Percentiles rank a stretch among this genome's conserved stretches.
These are phyloP conservation scores for Eptesicus fuscus DNA, from an alignment of 2,113 vertebrate genomes.

Conservation along the genomic window DNA sequence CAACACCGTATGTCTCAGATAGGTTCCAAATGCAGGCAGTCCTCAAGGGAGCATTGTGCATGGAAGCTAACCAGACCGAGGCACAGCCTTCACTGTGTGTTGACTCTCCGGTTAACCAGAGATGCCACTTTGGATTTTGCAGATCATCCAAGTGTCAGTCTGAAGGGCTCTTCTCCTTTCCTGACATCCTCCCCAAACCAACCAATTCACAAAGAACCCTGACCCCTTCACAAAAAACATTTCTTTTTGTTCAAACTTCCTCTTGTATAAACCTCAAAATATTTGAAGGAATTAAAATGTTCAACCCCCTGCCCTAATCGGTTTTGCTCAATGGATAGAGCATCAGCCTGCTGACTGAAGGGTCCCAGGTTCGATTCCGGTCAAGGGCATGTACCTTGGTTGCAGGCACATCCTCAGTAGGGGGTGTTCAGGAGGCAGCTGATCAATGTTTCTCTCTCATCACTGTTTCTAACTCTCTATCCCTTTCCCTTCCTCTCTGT, in stretches of 20 bases:
- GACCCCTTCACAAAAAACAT: background rate
- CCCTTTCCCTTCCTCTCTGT: too few species aligned
- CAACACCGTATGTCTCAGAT: constrained; percentile 70
- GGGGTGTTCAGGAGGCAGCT: too few species aligned
- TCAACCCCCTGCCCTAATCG: background rate
- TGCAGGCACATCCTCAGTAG: too few species aligned
- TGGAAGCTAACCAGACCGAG: constrained; percentile 1
- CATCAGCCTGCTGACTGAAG: too few species aligned
- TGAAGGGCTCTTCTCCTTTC: background rate
- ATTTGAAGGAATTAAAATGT: background rate
- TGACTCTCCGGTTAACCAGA: background rate
- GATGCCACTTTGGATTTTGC: background rate
- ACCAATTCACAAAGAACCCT: background rate
- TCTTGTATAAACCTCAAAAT: background rate
- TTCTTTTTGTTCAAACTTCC: background rate
- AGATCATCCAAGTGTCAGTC: background rate
- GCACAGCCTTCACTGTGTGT: background rate
- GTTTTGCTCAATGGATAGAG: background rate
- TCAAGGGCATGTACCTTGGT: too few species aligned
- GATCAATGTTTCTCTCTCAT: too few species aligned
- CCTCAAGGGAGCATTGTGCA: background rate
- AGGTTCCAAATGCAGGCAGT: constrained; percentile 30
- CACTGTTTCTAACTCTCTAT: too few species aligned
- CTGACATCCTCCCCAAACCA: background rate
- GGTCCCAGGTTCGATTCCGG: too few species aligned